A percentile compares a stretch with the other conserved stretches of the same genome.
phyloP scores from a whole-genome alignment of 2,113 vertebrate species.

The Aspiorhynchus laticeps region DNA sequence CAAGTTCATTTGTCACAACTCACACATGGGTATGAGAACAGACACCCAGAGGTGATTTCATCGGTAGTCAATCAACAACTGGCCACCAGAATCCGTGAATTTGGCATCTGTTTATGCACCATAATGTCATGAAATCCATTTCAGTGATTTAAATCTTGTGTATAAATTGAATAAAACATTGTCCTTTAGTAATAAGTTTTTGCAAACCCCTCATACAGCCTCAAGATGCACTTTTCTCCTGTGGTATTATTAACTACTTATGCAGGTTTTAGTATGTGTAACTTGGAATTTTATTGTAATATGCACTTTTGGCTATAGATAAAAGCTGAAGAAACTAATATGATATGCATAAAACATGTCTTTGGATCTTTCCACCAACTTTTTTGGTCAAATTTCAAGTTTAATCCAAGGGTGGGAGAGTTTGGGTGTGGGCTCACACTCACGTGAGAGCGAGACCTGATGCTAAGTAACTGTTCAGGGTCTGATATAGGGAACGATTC shows the following conservation, averaged over 20 bases:
- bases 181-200: background rate
- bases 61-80: background rate
- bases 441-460: background rate
- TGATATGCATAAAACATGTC: background rate
- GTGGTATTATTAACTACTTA: too few species aligned
- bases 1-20: conserved; percentile 4
- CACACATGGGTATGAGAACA: background rate
- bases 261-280: too few species aligned
- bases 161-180: background rate
- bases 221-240: too few species aligned
- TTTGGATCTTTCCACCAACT: background rate
- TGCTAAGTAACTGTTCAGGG: conserved; percentile 53
- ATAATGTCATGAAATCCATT: background rate
- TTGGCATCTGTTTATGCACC: background rate
- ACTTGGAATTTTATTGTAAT: too few species aligned
- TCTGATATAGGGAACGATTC: conserved; percentile 60
- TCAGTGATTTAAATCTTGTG: background rate
- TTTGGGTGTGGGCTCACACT: conserved; percentile 43
- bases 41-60: conserved; percentile 1
- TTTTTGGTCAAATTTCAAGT: conserved; percentile 35
- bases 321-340: background rate
- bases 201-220: background rate
- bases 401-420: conserved; percentile 3
- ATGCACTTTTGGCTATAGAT: background rate
- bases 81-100: background rate